phyloP scores from a whole-genome alignment of 2,113 vertebrate species.

The Lepisosteus oculatus region DNA sequence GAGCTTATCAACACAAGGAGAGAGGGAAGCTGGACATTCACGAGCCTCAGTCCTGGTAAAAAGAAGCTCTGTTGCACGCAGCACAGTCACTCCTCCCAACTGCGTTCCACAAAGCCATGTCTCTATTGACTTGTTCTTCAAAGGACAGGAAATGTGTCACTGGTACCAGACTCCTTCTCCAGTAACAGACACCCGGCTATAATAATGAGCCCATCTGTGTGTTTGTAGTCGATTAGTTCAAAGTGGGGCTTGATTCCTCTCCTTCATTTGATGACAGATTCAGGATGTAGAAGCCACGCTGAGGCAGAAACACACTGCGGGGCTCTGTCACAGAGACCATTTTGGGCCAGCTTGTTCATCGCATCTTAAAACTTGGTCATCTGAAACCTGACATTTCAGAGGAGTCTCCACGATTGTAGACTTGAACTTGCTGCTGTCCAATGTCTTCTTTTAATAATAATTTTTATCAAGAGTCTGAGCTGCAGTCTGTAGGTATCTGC shows the following conservation, averaged over 20 bases:
- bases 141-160: constrained; percentile 75
- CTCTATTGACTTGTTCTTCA: constrained; percentile 66
- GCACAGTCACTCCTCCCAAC: constrained; percentile 63
- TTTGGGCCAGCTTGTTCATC: too few relatives aligned
- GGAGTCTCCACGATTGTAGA: too few relatives aligned
- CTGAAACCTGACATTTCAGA: too few relatives aligned
- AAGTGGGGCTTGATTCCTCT: constrained; percentile 57
- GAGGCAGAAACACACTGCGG: constrained; percentile 38
- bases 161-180: constrained; percentile 62
- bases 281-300: constrained; percentile 59
- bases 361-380: too few relatives aligned
- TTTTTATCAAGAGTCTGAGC: too few relatives aligned
- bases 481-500: too few relatives aligned
- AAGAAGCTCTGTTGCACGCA: constrained; percentile 31
- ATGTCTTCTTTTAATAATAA: too few relatives aligned
- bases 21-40: too few relatives aligned
- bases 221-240: constrained; percentile 63
- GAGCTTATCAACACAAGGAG: too few relatives aligned
- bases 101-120: constrained; percentile 58
- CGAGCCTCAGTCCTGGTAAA: too few relatives aligned
- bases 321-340: constrained; percentile 23
- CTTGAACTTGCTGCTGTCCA: too few relatives aligned
- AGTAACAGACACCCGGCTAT: constrained; percentile 46
- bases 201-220: constrained; percentile 68
- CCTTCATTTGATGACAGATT: constrained; percentile 52